Evolutionary conservation across 2,888 invertebrate species (phyloP).

Genomic region (Torymus aiolomorphi): DNA sequence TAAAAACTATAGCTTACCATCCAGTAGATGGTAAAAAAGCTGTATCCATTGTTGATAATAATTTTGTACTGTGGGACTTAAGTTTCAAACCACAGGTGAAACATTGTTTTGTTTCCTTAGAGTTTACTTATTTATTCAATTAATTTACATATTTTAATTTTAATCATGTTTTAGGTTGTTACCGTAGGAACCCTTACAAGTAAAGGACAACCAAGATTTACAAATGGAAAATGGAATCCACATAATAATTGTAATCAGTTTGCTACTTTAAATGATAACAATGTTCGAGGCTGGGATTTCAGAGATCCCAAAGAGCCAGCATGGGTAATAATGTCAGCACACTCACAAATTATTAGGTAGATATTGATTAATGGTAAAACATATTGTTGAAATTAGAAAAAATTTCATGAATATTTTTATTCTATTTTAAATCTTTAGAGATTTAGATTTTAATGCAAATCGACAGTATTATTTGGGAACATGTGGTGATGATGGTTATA

Average conservation of each 20-base stretch:
- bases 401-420: too few relatives aligned
- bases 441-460: slow-evolving; percentile 98
- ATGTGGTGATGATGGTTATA: slow-evolving; percentile 96
- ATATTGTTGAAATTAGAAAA: slow-evolving; percentile 13
- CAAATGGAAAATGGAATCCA: slow-evolving; percentile 95
- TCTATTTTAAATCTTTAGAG: slow-evolving; percentile 76
- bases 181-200: slow-evolving; percentile 77
- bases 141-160: slow-evolving; percentile 11
- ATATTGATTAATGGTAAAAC: slow-evolving; percentile 19
- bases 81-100: slow-evolving; percentile 75
- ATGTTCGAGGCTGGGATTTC: slow-evolving; percentile 92
- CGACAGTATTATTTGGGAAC: slow-evolving; percentile 95
- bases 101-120: not conserved
- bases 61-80: slow-evolving; percentile 87
- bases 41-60: slow-evolving; percentile 87
- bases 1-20: slow-evolving; percentile 91
- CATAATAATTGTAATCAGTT: slow-evolving; percentile 92
- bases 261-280: slow-evolving; percentile 90
- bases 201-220: slow-evolving; percentile 87
- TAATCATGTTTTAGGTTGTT: slow-evolving; percentile 64
- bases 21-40: slow-evolving; percentile 85
- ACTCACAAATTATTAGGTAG: slow-evolving; percentile 86
- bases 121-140: not conserved
- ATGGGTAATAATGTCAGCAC: slow-evolving; percentile 91
- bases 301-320: slow-evolving; percentile 84